Conservation (phyloP, 2,888 invertebrate species). For the Macrophya alboannulata region DNA sequence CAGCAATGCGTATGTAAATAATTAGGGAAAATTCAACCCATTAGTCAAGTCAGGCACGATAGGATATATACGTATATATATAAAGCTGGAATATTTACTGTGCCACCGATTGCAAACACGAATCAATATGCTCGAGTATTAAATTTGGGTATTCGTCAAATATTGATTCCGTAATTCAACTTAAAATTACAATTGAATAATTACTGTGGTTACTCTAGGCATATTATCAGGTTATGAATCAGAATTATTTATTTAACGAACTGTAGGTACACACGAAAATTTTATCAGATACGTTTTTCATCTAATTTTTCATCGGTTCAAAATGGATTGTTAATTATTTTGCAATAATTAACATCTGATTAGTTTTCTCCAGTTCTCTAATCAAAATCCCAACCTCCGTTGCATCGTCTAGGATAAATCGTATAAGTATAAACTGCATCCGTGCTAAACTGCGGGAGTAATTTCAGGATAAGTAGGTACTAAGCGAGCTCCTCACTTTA, state of each 20-base stretch:
- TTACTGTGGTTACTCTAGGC: constrained; percentile 7
- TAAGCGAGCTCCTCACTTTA: background rate
- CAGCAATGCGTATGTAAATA: constrained; percentile 44
- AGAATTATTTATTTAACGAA: constrained; percentile 4
- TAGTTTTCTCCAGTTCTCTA: background rate
- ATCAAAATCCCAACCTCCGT: background rate
- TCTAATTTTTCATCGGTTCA: background rate
- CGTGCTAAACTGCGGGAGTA: background rate
- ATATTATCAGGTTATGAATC: constrained; percentile 8
- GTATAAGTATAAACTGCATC: background rate
- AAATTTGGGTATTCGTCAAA: constrained; percentile 43
- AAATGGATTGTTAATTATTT: background rate
- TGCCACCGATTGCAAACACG: constrained; percentile 34
- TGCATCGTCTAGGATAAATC: background rate
- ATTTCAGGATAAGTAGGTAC: background rate
- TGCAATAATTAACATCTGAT: background rate
- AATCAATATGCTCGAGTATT: constrained; percentile 38
- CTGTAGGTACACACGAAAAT: background rate
- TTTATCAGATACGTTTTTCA: background rate
- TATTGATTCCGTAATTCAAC: constrained; percentile 23
- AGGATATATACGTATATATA: constrained; percentile 2
- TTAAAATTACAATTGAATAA: constrained; percentile 46
- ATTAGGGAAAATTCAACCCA: constrained; percentile 42
- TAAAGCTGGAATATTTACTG: background rate
- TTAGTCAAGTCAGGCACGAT: constrained; percentile 34